Conservation (phyloP, 1,140 invertebrate genomes). For the Diachasmimorpha longicaudata region DNA sequence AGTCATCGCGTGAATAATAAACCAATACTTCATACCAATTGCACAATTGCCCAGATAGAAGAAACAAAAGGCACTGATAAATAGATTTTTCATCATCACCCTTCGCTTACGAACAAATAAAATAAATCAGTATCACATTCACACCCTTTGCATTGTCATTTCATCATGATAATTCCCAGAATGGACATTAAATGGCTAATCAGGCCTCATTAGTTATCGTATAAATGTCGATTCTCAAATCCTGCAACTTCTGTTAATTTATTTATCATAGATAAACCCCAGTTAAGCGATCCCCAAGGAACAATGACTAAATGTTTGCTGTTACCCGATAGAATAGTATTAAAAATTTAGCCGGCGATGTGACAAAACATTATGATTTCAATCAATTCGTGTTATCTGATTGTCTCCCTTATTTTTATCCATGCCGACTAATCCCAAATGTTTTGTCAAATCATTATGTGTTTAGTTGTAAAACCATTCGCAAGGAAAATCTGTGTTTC, state of each 20-base stretch:
- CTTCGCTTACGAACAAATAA: background rate
- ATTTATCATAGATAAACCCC: constrained; percentile 12
- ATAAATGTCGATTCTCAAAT: constrained; percentile 23
- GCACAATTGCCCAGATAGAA: background rate
- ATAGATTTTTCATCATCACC: background rate
- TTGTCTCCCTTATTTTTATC: background rate
- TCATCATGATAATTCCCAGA: background rate
- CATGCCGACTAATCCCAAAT: constrained; percentile 19
- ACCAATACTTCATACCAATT: background rate
- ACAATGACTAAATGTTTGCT: constrained; percentile 57
- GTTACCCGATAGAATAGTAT: constrained; percentile 57
- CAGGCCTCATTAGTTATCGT: no score
- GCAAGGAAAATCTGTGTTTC: constrained; percentile 38
- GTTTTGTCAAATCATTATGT: constrained; percentile 55
- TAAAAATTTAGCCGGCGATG: constrained; percentile 46
- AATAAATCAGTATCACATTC: background rate
- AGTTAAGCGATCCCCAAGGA: constrained; percentile 27
- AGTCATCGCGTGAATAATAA: background rate
- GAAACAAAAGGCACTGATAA: background rate
- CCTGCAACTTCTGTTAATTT: constrained; percentile 36
- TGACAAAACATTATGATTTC: constrained; percentile 47
- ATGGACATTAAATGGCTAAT: no score
- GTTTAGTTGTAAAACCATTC: constrained; percentile 52
- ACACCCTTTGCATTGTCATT: background rate
- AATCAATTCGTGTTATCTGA: background rate